A percentile compares a stretch with the other conserved stretches of the same genome.
Conservation (phyloP, 2,797 vertebrate species). For the Rhabdomys pumilio region DNA sequence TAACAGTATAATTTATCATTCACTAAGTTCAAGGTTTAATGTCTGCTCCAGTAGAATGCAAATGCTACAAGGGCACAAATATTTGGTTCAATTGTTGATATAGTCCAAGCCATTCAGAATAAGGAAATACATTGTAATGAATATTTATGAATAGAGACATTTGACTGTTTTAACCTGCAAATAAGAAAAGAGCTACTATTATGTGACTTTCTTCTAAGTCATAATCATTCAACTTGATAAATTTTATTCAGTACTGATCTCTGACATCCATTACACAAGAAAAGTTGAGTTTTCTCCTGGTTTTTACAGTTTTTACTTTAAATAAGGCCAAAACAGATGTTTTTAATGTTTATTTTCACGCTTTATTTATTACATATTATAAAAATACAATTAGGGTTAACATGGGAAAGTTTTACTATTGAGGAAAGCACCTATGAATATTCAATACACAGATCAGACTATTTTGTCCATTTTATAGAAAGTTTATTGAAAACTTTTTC, state of each 20-base stretch:
- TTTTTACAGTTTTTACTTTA: slow-evolving; percentile 19
- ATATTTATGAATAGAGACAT: neutral
- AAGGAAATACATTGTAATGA: neutral
- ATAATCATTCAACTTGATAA: neutral
- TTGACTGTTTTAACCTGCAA: neutral
- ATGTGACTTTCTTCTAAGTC: neutral
- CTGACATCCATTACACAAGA: neutral
- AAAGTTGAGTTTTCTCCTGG: neutral
- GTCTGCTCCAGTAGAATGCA: neutral
- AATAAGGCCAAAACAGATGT: neutral
- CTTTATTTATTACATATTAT: slow-evolving; percentile 3
- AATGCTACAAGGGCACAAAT: neutral
- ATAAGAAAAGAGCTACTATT: slow-evolving; percentile 17
- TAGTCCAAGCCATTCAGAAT: neutral
- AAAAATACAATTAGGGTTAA: neutral
- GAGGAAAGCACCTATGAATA: neutral
- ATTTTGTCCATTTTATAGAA: neutral
- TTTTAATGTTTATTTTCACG: neutral
- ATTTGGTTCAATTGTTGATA: neutral
- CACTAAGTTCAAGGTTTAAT: neutral
- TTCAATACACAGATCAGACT: neutral
- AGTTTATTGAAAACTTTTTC: neutral
- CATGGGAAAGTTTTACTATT: neutral
- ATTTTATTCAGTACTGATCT: neutral
- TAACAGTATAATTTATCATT: neutral